Base-by-base conservation (phyloP, 1,140 invertebrate species). In the Lepidurus arcticus region DNA sequence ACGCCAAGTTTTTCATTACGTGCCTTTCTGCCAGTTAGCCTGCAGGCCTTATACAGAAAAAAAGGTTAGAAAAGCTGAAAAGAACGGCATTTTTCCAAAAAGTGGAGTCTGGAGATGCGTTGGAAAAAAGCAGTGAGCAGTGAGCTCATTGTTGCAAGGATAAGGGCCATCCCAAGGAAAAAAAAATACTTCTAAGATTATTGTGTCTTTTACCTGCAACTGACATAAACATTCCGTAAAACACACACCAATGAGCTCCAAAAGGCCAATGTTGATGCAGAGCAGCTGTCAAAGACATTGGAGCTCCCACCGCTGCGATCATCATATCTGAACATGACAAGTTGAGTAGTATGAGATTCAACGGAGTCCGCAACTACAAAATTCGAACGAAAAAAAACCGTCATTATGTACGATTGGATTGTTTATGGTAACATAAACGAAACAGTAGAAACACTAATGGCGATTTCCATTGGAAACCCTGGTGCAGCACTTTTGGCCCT, bases 221-320 rank as follows among this genome's bases (percentile, higher is more conserved):
- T 21, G 53, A 65, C 53, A 65, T 65, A 65, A 65, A 16, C 53
- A 65, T 65, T 4, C 53, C 53, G 53, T 65, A 65, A 65, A 65
- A 65, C 1, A 65, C 53, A 21, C 53, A 65, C 53, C 53, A 65
- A 65, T 65, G 21, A 65, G 53, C 16, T 13, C 53, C 53, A 65
- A 65, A 65, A 65, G 53, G 53, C 53, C 53, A 65, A n/a, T 65
- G 53, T 4, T 10, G 53, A 21, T 65, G 53, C 4, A 65, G 16
- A 65, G 53, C 53, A 65, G 53, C 53, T 65, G 53, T n/a, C 13
- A 65, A 65, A 21, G 53, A 65, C 53, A 65, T 65, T 7, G 53
- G 53, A 65, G 53, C 53, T 65, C 53, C 53, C 53, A 65, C 53
- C 16, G 53, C 53, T 65, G 53, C 53, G 21, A 65, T 65, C 53